Percentiles rank a stretch among this genome's conserved stretches.
Evolutionary conservation across 2,113 vertebrate species (phyloP).

Genomic region (Siniperca knerii): DNA sequence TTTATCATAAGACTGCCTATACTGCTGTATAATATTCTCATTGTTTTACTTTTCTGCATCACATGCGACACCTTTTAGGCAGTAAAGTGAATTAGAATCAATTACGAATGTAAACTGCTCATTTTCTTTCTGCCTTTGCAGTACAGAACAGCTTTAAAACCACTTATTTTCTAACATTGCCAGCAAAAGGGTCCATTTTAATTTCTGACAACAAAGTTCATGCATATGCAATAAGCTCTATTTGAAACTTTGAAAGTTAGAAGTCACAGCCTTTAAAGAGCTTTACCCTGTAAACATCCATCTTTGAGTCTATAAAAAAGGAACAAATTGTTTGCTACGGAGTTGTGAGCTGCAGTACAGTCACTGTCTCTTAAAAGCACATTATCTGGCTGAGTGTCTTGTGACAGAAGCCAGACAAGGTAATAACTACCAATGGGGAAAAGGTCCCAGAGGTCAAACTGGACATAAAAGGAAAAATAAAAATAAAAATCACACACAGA

Average conservation of each 20-base stretch:
- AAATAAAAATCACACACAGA: neutral
- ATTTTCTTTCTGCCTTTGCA: neutral
- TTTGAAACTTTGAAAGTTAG: neutral
- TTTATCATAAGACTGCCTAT: neutral
- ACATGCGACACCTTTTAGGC: neutral
- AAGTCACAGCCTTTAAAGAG: neutral
- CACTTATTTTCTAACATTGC: neutral
- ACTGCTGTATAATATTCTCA: neutral
- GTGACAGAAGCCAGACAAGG: neutral
- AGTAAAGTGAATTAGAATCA: neutral
- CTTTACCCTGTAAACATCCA: neutral
- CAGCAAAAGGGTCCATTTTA: conserved; percentile 9
- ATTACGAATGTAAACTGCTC: conserved; percentile 14
- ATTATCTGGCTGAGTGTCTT: neutral
- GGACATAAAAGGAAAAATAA: neutral
- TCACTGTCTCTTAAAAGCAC: neutral
- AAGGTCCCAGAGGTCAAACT: neutral
- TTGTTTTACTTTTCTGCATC: neutral
- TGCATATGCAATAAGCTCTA: neutral
- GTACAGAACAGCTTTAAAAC: neutral
- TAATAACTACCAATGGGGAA: neutral
- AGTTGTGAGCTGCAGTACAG: neutral
- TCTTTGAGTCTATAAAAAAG: neutral
- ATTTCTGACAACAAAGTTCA: conserved; percentile 7
- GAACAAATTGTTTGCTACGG: neutral